Evolutionary conservation across 2,888 invertebrate genomes (phyloP).

Genomic region (Atethmia centrago): DNA sequence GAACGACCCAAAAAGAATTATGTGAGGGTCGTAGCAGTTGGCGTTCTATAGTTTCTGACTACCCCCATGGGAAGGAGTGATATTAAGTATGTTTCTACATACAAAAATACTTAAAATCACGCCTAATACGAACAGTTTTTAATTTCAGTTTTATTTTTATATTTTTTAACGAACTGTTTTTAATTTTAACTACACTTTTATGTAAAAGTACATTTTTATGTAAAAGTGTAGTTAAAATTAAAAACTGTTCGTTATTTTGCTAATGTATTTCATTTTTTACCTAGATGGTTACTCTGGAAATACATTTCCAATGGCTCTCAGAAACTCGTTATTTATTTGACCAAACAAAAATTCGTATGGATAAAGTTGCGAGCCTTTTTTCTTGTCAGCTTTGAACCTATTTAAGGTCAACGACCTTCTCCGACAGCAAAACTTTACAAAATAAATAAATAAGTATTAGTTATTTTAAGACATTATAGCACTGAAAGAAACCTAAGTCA

Average conservation of each 20-base stretch:
- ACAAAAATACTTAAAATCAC: too few species aligned
- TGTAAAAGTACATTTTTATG: not conserved
- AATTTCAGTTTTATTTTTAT: too few species aligned
- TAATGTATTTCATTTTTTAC: not conserved
- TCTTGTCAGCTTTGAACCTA: slow-evolving; percentile 8
- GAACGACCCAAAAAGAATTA: too few species aligned
- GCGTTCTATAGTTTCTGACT: too few species aligned
- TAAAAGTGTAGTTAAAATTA: not conserved
- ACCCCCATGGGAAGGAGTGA: too few species aligned
- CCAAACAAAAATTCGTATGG: slow-evolving; percentile 8
- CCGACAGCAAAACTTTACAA: not conserved
- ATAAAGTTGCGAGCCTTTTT: slow-evolving; percentile 19
- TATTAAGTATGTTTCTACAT: too few species aligned
- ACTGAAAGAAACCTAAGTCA: slow-evolving; percentile 26
- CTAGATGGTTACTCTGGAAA: not conserved
- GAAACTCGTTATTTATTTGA: slow-evolving; percentile 15
- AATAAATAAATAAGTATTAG: slow-evolving; percentile 4
- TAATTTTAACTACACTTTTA: too few species aligned
- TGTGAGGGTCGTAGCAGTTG: too few species aligned
- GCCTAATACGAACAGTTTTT: too few species aligned
- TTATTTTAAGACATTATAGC: slow-evolving; percentile 14
- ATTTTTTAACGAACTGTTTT: too few species aligned
- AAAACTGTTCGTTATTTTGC: not conserved
- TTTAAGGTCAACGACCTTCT: slow-evolving; percentile 8
- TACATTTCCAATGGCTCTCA: not conserved